Base-by-base conservation (phyloP, 2,888 invertebrate genomes). In the Lithophane leautieri region DNA sequence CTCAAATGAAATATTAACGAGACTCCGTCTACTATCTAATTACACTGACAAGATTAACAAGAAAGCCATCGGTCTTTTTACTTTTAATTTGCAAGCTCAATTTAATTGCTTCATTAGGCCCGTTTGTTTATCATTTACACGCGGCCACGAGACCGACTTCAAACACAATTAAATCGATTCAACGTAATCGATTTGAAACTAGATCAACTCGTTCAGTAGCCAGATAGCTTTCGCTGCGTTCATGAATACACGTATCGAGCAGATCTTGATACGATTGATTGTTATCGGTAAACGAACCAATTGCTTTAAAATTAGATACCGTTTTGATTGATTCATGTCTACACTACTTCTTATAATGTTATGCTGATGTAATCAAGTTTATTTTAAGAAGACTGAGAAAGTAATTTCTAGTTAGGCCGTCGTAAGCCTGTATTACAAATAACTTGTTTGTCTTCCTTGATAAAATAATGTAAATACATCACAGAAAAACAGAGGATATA, bases 111-210 rank as follows among this genome's bases (percentile, higher is more conserved):
- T 78, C 54, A 86, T 86, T 85, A 78, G 47, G 52, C 40, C 7
- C n/a, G 54, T 76, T 75, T 76, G 65, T 78, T 77, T 78, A 82
- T 79, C 68, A 73, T 79, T 71, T 40, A 76, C 70, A 71, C 70
- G 67, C 54, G 28, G 68, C 73, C 66, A 58, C 42, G 50, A 69
- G 72, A 80, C 73, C 66, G 74, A 78, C 72, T 73, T 44, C 67
- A 73, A 84, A 73, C 62, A 83, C 72, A 83, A 83, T 84, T 70
- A 81, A 73, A 82, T 79, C 78, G 80, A 82, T 81, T 86, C 72
- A 78, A 77, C 66, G 75, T 88, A 88, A 88, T 86, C 82, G 86
- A 85, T 85, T 86, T 73, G 42, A 84, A 89, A 86, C 87, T 88
- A 82, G 89, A 86, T 73, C 83, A 69, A 87, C 85, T 72, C 70